A percentile compares a stretch with the other conserved stretches of the same genome.
These are phyloP conservation scores for Aldabrachelys gigantea DNA, from an alignment of 2,113 vertebrate genomes.

Conservation along the genomic window DNA sequence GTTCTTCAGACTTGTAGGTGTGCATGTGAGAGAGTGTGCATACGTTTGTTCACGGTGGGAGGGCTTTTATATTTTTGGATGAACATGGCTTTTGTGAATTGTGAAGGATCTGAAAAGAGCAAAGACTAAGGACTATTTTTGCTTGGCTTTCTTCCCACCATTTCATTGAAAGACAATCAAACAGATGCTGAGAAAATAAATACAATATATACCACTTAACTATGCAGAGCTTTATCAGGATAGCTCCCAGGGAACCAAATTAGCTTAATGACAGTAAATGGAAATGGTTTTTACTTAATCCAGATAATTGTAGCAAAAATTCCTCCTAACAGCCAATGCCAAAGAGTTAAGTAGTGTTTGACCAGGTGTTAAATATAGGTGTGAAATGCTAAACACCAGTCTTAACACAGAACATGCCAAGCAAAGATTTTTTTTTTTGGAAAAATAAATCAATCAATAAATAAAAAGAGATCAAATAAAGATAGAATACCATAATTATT, in stretches of 20 bases:
- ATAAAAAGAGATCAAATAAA: not conserved
- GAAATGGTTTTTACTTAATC: accelerated
- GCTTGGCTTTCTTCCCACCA: not conserved
- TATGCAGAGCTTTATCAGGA: not conserved
- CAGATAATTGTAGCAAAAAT: not conserved
- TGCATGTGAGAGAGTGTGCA: accelerated
- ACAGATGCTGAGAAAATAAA: not conserved
- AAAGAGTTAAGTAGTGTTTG: not conserved
- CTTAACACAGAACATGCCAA: not conserved
- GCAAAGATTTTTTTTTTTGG: not conserved
- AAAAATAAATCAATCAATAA: not conserved
- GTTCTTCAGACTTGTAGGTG: not conserved
- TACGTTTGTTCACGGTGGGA: accelerated
- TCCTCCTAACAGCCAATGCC: accelerated
- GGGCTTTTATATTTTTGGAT: not conserved
- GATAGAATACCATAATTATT: not conserved
- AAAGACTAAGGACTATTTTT: not conserved
- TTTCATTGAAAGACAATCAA: not conserved
- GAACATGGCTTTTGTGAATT: not conserved
- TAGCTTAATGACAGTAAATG: not conserved
- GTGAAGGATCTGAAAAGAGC: not conserved
- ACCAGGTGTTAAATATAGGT: not conserved
- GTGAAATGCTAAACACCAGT: not conserved
- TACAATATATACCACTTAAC: not conserved
- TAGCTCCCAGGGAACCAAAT: not conserved